Conservation (phyloP, 2,797 vertebrate species). For the Lepilemur ruficaudatus region DNA sequence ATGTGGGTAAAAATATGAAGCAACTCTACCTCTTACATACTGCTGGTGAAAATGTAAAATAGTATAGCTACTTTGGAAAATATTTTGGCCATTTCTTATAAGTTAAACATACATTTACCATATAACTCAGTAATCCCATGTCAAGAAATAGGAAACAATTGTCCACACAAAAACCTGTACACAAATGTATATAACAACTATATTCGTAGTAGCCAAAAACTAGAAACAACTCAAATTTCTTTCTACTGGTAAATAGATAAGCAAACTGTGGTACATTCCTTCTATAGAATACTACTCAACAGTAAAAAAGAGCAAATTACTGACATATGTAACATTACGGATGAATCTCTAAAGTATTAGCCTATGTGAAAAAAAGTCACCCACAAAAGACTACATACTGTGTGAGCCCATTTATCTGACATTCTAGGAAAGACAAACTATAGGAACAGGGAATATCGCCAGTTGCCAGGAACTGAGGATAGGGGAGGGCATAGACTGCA, state of each 20-base stretch:
- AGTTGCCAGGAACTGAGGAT: neutral
- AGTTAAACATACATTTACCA: neutral
- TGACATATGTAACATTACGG: neutral
- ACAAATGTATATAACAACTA: neutral
- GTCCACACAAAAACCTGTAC: neutral
- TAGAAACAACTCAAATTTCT: constrained; percentile 3
- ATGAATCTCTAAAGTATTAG: neutral
- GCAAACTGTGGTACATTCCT: neutral
- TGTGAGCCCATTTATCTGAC: neutral
- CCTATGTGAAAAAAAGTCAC: neutral
- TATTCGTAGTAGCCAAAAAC: neutral
- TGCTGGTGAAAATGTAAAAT: neutral
- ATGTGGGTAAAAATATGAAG: neutral
- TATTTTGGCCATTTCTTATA: neutral
- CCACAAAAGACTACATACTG: neutral
- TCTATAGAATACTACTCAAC: neutral
- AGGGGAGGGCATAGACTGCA: neutral
- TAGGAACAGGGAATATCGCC: neutral
- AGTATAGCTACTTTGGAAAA: neutral
- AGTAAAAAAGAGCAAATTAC: neutral
- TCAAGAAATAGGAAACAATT: neutral
- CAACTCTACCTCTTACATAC: neutral
- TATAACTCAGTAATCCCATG: neutral
- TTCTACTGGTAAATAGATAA: neutral
- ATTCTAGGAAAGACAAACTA: neutral